Evolutionary conservation across 2,797 vertebrate species (phyloP), one percentile per base, ranked within the genome.

Genomic region (Urosaurus nigricauda): DNA sequence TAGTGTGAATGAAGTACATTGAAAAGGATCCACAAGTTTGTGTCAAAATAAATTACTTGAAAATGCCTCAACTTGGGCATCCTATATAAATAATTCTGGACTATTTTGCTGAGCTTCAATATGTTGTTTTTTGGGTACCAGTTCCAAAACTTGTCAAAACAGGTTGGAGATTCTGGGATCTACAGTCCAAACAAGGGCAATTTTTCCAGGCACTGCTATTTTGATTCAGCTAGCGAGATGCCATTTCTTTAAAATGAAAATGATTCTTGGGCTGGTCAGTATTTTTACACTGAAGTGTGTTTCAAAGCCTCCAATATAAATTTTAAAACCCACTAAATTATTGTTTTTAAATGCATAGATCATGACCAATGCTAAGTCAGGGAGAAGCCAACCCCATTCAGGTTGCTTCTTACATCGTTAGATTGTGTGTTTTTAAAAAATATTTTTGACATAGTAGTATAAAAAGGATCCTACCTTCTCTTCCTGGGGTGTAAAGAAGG

Each of bases 241-340:
- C 11, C 2, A 80, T 74, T 86, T 75, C n/a, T 81, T 86, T 24
- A 81, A 89, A 77, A 17, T n/a, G 26, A 89, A 74, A 17, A 17
- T 40, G 58, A 70, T 60, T 26, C 35, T 83, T 83, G 43, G 60
- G 9, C 11, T 40, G 3, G 2, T 84, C 74, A 40, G 43, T 56
- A 70, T n/a, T 47, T 91, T 92, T 56, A 79, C 87, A 82, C 51
- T 2, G 13, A 81, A n/a, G 13, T 16, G 56, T 71, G 2, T 5
- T 6, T 86, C 37, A 43, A 58, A 56, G 63, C 85, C 65, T 75
- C 71, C 13, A 24, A 4, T 17, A 51, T 5, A 63, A 24, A 13
- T 84, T n/a, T 26, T 78, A 63, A 29, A 29, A 0, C 0, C 21
- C 82, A 91, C 83, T 29, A 19, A 3, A 70, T 6, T 43, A 77